Evolutionary conservation across 2,113 vertebrate species (phyloP).

Genomic region (Ancistrus triradiatus): DNA sequence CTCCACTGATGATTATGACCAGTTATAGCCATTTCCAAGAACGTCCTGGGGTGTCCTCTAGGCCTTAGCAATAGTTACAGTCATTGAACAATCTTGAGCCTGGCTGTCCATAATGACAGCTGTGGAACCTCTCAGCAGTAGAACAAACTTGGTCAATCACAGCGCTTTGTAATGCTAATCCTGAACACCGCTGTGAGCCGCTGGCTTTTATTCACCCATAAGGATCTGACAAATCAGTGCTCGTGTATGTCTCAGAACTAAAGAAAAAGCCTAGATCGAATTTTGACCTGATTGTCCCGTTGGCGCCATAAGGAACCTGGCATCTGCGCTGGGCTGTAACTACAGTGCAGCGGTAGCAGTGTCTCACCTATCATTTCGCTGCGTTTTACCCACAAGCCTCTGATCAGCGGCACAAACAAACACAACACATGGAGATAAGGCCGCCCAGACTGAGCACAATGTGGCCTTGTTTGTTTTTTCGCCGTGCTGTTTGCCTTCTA

Average conservation of each 20-base stretch:
- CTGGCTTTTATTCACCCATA: no score
- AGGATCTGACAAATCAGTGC: no score
- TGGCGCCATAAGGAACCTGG: conserved; percentile 14
- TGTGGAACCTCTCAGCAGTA: no score
- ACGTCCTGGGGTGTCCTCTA: no score
- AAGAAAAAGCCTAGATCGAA: conserved; percentile 1
- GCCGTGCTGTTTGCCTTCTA: conserved; percentile 49
- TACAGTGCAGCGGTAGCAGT: conserved; percentile 21
- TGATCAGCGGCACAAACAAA: conserved; percentile 52
- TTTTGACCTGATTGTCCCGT: conserved; percentile 5
- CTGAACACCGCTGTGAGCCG: no score
- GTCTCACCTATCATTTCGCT: conserved; percentile 40
- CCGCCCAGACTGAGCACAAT: conserved; percentile 44
- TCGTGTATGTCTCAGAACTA: neutral
- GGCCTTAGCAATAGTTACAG: no score
- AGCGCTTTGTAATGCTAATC: no score
- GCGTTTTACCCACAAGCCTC: conserved; percentile 34
- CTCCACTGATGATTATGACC: no score
- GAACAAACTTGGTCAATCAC: no score
- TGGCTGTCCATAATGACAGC: no score
- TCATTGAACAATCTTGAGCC: no score
- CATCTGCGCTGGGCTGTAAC: conserved; percentile 20
- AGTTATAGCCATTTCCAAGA: no score
- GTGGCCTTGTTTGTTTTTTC: conserved; percentile 56
- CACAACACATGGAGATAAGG: conserved; percentile 49